Evolutionary conservation across 2,797 vertebrate genomes (phyloP), one percentile per base, ranked within the genome.

Genomic region (Cirrhinus mrigala): DNA sequence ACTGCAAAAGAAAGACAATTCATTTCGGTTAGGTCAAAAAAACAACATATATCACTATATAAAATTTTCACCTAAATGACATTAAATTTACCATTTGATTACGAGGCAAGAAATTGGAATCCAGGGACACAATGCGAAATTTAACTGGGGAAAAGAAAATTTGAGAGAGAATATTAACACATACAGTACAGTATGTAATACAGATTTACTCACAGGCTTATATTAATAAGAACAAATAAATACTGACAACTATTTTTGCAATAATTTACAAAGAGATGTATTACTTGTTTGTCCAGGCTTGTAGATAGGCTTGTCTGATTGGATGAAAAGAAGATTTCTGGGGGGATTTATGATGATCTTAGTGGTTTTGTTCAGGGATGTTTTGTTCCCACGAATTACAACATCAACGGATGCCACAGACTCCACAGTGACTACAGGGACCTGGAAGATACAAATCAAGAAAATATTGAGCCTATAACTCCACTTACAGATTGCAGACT

Each of bases 231-330:
- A 69, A 54, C 14, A 9, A 40, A 40, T 11, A 12, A 11, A 8
- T 10, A 54, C 9, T 37, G 48, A 24, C n/a, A 79, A n/a, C 2
- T 52, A 0, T 1, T 16, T 24, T 10, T 37, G 46, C 0, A 27
- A 37, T 48, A 2, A 3, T 50, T 4, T 50, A 46, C n/a, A 44
- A 83, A 46, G 3, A 40, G 6, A 44, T 54, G 44, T 5, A 74
- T 93, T 89, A 97, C 96, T 94, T 3, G 89, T 95, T 87, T 97
- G 94, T 69, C 96, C 96, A 11, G 95, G 95, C 69, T 96, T 95
- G 91, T 97, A 97, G 88, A 95, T 69, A 0, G 95, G 95, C 85
- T 95, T 97, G 85, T 97, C 96, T 0, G 96, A 96, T 84, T 96
- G 94, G 78, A 97, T 87, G 69, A 97, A 86, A 58, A 91, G 92